Evolutionary conservation across 2,797 vertebrate species (phyloP).

Genomic region (Anguilla pacifica): DNA sequence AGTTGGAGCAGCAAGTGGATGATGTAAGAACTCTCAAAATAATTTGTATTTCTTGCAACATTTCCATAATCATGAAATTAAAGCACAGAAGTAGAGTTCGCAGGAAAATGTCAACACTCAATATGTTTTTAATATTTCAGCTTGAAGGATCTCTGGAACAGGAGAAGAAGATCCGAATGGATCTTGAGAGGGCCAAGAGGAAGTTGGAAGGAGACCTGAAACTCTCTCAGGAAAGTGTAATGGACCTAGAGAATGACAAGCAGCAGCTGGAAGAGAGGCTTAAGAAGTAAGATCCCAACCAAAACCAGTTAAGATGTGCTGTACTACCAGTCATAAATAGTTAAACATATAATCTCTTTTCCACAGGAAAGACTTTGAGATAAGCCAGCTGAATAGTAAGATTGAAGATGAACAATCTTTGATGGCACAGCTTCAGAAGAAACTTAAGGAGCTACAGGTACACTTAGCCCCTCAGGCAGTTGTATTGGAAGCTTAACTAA

Average conservation of each 20-base stretch:
- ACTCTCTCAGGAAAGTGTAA: conserved; percentile 77
- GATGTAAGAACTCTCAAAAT: conserved; percentile 59
- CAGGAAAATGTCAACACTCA: background rate
- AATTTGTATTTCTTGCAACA: background rate
- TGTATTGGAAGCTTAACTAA: background rate
- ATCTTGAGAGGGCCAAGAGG: conserved; percentile 79
- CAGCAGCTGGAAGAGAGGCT: conserved; percentile 79
- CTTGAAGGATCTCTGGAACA: conserved; percentile 73
- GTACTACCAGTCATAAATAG: background rate
- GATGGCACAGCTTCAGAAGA: conserved; percentile 80
- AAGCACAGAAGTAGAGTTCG: background rate
- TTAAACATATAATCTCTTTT: background rate
- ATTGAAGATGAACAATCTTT: conserved; percentile 87
- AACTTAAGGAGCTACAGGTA: conserved; percentile 87
- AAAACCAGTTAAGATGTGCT: background rate
- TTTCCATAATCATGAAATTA: background rate
- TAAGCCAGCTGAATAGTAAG: conserved; percentile 77
- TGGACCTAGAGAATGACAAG: conserved; percentile 81
- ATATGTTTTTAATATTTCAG: conserved; percentile 30
- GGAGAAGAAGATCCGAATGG: conserved; percentile 83
- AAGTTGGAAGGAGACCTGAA: conserved; percentile 81
- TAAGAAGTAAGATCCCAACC: conserved; percentile 73
- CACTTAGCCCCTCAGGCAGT: background rate
- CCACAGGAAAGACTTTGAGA: conserved; percentile 88
- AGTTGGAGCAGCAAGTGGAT: conserved; percentile 78